Base-by-base conservation (phyloP, 2,797 vertebrate species). In the Phoebastria nigripes region DNA sequence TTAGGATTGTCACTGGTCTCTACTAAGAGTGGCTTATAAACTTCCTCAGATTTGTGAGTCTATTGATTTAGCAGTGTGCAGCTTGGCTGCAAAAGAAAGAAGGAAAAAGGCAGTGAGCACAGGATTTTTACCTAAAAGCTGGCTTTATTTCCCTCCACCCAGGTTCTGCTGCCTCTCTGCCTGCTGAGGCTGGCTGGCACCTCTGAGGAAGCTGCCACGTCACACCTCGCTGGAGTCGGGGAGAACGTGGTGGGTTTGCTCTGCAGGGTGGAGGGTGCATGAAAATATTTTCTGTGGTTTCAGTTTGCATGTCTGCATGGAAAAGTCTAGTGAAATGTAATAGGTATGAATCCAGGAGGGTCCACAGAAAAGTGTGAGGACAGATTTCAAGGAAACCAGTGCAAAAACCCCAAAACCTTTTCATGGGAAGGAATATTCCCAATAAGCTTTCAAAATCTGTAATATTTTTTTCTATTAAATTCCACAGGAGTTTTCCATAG, bases 271-370 rank as follows among this genome's bases (percentile, higher is more conserved):
- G 90, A 94, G 82, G 86, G 90, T 80, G 88, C 78, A 95, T 87
- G 73, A 94, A 96, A 96, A 93, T 93, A 93, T 95, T 95, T 96
- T 96, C 95, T 95, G 86, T 94, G 92, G 95, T 90, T 97, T 97
- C 90, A 92, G 83, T 90, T 94, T 96, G 88, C 90, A 90, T 90
- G 93, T 94, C 77, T 87, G 58, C 74, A 74, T 89, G 80, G 94
- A 96, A 95, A 96, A 94, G 58, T 82, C 85, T 58, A 70, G 71
- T 59, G 66, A 86, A 94, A 93, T 82, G 80, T 84, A 95, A 84
- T 78, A 94, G 70, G 70, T 95, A 80, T 80, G 90, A 94, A 87
- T 92, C 44, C 88, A 96, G 86, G 88, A 95, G 90, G 73, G 88
- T 84, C 91, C 71, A 55, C 86, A 94, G 90, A 94, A 96, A 79